phyloP scores from a whole-genome alignment of 2,113 vertebrate genomes.

The Chionis minor region DNA sequence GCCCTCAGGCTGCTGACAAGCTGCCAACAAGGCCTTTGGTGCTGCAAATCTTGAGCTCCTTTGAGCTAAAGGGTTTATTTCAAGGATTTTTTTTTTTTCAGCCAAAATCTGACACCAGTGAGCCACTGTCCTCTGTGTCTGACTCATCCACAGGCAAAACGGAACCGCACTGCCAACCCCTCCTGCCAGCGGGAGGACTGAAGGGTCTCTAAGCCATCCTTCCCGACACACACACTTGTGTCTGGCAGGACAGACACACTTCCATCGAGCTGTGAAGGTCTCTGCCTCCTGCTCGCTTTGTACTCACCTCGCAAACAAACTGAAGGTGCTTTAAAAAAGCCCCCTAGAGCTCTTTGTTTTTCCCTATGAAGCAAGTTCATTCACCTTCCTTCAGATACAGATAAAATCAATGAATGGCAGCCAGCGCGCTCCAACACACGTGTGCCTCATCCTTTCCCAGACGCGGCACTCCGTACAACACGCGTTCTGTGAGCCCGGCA shows the following conservation, averaged over 20 bases:
- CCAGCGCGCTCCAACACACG: accelerated
- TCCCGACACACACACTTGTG: too few species aligned
- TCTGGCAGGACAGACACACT: neutral
- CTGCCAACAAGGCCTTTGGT: neutral
- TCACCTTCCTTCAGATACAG: neutral
- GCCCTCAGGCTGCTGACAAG: neutral
- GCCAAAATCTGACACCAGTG: neutral
- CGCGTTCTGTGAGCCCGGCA: neutral
- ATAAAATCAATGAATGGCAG: accelerated
- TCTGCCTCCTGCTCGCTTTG: neutral
- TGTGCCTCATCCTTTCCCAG: neutral
- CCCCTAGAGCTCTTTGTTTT: neutral
- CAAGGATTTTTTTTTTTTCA: neutral
- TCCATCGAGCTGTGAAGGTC: neutral
- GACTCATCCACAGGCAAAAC: neutral
- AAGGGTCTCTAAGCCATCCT: neutral
- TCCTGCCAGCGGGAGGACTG: accelerated
- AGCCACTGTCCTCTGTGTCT: neutral
- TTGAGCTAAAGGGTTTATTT: neutral
- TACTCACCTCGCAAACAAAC: neutral
- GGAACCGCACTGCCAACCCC: accelerated
- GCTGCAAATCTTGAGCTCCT: neutral
- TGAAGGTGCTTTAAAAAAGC: neutral
- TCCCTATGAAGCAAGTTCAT: neutral
- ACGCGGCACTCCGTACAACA: accelerated